Percentiles rank a stretch among this genome's conserved stretches.
Conservation (phyloP, 2,888 invertebrate species). For the Sicus ferrugineus region DNA sequence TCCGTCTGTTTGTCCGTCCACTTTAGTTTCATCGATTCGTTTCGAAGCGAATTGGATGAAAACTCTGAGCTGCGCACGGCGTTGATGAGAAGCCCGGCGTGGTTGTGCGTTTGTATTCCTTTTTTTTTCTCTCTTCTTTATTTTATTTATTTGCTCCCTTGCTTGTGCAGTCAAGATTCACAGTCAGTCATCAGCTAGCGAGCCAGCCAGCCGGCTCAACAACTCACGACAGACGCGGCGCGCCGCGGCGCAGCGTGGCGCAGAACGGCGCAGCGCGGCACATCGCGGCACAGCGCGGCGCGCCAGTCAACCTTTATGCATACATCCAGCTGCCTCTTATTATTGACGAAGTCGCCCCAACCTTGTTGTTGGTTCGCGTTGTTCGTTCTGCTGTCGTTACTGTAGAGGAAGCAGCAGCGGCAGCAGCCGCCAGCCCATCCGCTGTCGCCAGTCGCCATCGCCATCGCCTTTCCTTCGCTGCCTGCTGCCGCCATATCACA, state of each 20-base stretch:
- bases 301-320: conserved; percentile 17
- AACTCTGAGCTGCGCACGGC: background rate
- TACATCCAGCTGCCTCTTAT: conserved; percentile 19
- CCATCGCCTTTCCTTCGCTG: conserved; percentile 18
- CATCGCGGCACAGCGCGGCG: conserved; percentile 1
- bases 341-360: conserved; percentile 10
- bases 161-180: conserved; percentile 21
- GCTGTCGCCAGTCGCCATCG: conserved; percentile 3
- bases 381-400: conserved; percentile 25
- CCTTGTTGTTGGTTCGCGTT: too few relatives aligned
- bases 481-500: background rate
- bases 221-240: background rate
- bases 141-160: conserved; percentile 27
- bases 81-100: background rate
- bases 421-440: conserved; percentile 11
- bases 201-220: conserved; percentile 29
- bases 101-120: conserved; percentile 20
- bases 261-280: too few relatives aligned
- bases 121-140: conserved; percentile 18
- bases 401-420: background rate
- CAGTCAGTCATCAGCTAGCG: conserved; percentile 32
- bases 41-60: background rate
- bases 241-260: background rate
- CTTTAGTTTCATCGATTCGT: conserved; percentile 9
- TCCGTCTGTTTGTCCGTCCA: background rate